These are phyloP conservation scores for Petaurus breviceps DNA, from an alignment of 2,113 vertebrate genomes.

Conservation along the genomic window DNA sequence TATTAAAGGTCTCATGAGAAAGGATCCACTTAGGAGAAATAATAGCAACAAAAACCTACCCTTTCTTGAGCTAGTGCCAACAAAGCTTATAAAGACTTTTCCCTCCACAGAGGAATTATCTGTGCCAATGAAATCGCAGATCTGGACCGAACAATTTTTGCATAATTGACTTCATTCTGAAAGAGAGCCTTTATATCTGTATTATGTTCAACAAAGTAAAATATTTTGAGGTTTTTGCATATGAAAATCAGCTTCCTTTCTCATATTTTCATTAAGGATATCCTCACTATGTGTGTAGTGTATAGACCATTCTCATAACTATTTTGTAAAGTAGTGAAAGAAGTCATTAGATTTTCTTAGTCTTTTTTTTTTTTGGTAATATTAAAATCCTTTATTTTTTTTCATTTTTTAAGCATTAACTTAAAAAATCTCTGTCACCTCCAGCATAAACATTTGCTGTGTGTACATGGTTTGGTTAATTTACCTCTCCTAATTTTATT, in stretches of 20 bases:
- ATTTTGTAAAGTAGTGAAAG: background rate
- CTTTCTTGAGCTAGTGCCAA: background rate
- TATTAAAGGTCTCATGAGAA: background rate
- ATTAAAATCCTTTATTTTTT: background rate
- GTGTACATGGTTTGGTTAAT: background rate
- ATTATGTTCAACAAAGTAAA: background rate
- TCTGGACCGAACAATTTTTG: background rate
- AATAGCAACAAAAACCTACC: background rate
- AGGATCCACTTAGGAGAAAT: background rate
- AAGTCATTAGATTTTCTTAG: background rate
- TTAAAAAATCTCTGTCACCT: background rate
- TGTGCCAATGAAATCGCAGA: background rate
- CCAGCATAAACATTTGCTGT: background rate
- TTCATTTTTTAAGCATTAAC: background rate
- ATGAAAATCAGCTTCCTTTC: background rate
- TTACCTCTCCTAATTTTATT: background rate
- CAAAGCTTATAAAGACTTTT: background rate
- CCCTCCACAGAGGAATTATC: background rate
- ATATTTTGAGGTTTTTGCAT: background rate
- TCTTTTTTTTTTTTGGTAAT: background rate
- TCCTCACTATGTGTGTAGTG: background rate
- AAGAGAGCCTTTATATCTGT: background rate
- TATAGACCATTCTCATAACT: background rate
- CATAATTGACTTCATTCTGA: background rate
- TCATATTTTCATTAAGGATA: background rate